These are phyloP conservation scores for Ginglymostoma cirratum DNA, from an alignment of 2,113 vertebrate genomes.

Conservation along the genomic window DNA sequence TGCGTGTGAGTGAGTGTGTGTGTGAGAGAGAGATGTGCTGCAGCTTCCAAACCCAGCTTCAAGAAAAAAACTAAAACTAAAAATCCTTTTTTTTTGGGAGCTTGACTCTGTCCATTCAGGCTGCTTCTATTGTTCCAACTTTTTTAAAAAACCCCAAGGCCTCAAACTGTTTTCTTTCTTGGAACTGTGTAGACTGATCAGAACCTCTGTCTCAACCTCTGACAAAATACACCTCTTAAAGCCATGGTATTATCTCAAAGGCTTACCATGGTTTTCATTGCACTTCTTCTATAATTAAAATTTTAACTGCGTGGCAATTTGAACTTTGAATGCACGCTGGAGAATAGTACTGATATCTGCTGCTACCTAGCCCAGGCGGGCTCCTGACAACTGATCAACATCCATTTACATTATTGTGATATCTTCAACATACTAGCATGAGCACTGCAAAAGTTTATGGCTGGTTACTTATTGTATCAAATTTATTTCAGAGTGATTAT, in stretches of 20 bases:
- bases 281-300: not conserved
- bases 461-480: not conserved
- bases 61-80: no score
- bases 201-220: no score
- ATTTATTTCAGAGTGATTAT: not conserved
- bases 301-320: not conserved
- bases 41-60: no score
- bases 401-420: not conserved
- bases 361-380: not conserved
- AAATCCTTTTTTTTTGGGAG: no score
- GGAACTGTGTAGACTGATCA: no score
- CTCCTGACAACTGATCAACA: not conserved
- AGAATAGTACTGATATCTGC: not conserved
- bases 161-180: no score
- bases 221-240: no score
- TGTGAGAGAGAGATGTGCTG: no score
- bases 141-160: no score
- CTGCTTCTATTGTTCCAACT: no score
- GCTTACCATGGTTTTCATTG: not conserved
- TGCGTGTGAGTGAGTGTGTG: no score
- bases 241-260: not conserved
- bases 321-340: not conserved
- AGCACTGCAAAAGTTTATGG: not conserved
- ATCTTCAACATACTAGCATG: not conserved
- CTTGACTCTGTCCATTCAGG: no score